phyloP scores from a whole-genome alignment of 2,888 invertebrate species.

The Hyalella azteca region DNA sequence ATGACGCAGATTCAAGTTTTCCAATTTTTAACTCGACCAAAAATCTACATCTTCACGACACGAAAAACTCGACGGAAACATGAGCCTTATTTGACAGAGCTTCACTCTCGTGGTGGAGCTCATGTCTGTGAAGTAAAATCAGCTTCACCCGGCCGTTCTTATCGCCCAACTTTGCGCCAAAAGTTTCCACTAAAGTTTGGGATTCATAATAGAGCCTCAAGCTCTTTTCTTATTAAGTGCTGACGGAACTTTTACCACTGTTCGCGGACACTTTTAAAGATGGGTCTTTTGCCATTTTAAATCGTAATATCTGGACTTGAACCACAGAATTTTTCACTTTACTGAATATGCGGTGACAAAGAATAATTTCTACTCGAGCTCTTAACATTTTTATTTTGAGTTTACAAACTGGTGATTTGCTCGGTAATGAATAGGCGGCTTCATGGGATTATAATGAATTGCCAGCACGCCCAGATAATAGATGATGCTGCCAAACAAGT shows the following conservation, averaged over 20 bases:
- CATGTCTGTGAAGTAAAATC: conserved; percentile 11
- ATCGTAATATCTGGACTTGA: too few relatives aligned
- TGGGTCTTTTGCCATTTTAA: background rate
- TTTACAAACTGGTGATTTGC: too few relatives aligned
- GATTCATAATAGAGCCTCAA: conserved; percentile 29
- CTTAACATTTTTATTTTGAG: too few relatives aligned
- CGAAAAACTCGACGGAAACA: conserved; percentile 15
- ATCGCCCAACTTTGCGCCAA: conserved; percentile 8
- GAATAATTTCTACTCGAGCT: too few relatives aligned
- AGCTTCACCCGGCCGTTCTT: conserved; percentile 17
- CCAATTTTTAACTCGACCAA: background rate
- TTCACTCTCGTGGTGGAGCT: background rate
- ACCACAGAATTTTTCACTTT: too few relatives aligned
- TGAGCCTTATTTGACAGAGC: background rate
- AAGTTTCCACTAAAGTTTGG: conserved; percentile 4
- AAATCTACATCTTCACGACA: background rate
- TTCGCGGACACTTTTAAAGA: background rate
- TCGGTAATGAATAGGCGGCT: too few relatives aligned
- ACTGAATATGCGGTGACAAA: too few relatives aligned
- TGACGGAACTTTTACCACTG: background rate
- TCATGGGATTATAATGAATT: too few relatives aligned
- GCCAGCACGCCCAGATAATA: too few relatives aligned
- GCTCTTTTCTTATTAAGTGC: conserved; percentile 21
- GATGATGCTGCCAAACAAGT: too few relatives aligned
- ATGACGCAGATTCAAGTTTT: too few relatives aligned